phyloP scores from a whole-genome alignment of 2,797 vertebrate genomes.

The Alexandromys oeconomus region DNA sequence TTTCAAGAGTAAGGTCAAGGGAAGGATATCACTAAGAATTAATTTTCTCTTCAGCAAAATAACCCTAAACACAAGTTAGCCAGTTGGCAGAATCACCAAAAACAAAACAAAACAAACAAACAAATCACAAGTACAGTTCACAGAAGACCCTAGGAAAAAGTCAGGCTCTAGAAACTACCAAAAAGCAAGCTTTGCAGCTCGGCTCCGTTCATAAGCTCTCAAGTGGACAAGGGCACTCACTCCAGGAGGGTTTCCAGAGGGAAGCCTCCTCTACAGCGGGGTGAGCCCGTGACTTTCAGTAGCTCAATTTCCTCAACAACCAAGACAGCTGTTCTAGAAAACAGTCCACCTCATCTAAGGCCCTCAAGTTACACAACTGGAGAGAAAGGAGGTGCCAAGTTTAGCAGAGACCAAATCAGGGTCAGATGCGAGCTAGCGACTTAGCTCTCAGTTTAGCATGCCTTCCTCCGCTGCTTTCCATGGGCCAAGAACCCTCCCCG shows the following conservation, averaged over 20 bases:
- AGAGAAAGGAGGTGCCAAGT: conserved; percentile 58
- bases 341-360: conserved; percentile 40
- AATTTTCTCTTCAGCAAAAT: conserved; percentile 37
- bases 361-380: conserved; percentile 60
- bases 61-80: not conserved
- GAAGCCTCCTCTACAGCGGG: not conserved
- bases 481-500: not conserved
- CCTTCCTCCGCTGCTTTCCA: not conserved
- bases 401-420: conserved; percentile 22
- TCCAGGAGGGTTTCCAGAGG: not conserved
- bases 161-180: conserved; percentile 13
- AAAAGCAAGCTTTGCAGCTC: not conserved
- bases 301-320: conserved; percentile 64
- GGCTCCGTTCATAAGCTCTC: not conserved
- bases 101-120: not conserved
- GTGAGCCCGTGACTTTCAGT: not conserved
- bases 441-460: not conserved
- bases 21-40: conserved; percentile 6
- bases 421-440: not conserved
- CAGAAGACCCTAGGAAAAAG: conserved; percentile 4
- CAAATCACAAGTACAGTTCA: not conserved
- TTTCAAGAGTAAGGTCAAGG: conserved; percentile 38
- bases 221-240: not conserved
- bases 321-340: conserved; percentile 39
- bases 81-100: conserved; percentile 20